These are phyloP conservation scores for Cheilosia scutellata DNA, from an alignment of 2,888 invertebrate genomes.

Conservation along the genomic window DNA sequence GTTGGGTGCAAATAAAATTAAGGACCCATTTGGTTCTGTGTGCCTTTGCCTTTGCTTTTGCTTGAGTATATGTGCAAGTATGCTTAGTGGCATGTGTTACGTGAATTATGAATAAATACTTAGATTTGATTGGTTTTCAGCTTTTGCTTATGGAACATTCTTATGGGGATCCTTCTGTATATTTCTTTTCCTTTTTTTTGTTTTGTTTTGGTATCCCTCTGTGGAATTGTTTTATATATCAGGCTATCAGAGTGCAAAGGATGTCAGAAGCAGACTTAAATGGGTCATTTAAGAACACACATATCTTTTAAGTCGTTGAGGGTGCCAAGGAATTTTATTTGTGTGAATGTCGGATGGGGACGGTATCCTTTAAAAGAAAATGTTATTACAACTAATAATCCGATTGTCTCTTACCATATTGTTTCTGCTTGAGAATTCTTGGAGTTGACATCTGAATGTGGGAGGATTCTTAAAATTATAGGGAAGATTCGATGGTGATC, in stretches of 20 bases:
- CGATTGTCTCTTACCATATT: too few species aligned
- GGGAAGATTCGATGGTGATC: too few species aligned
- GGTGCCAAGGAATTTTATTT: background rate
- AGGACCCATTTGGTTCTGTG: slow-evolving; percentile 49
- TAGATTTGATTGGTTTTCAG: slow-evolving; percentile 65
- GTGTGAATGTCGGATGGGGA: too few species aligned
- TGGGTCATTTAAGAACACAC: slow-evolving; percentile 8
- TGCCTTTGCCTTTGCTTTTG: background rate
- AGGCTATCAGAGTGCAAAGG: background rate
- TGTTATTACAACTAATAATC: too few species aligned
- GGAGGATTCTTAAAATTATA: too few species aligned
- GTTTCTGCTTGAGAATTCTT: too few species aligned
- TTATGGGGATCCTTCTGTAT: too few species aligned
- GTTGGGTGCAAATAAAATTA: slow-evolving; percentile 51
- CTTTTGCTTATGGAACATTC: slow-evolving; percentile 9
- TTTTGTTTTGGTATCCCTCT: background rate
- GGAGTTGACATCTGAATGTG: too few species aligned
- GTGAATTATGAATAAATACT: slow-evolving; percentile 68
- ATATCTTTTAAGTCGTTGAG: background rate
- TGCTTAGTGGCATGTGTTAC: slow-evolving; percentile 60
- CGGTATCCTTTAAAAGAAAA: too few species aligned
- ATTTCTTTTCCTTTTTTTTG: background rate
- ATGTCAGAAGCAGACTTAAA: background rate
- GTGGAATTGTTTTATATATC: slow-evolving; percentile 5
- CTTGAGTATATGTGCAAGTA: background rate